phyloP scores from a whole-genome alignment of 2,113 vertebrate genomes.

The Porphyrio hochstetteri region DNA sequence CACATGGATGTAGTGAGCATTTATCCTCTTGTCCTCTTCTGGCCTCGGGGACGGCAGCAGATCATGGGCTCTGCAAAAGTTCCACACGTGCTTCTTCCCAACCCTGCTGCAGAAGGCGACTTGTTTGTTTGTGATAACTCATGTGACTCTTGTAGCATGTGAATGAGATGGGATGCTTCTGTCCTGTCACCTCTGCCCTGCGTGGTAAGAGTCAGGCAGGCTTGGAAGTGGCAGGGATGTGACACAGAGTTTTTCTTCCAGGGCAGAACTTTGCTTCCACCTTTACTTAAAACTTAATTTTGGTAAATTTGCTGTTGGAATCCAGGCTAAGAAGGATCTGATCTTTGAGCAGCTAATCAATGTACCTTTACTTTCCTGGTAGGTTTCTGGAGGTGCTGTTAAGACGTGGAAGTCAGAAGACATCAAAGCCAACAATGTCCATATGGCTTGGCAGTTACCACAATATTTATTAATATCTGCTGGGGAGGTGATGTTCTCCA shows the following conservation, averaged over 20 bases:
- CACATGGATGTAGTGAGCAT: background rate
- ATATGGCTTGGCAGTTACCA: slow-evolving; percentile 93
- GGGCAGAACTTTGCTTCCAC: background rate
- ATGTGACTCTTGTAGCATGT: background rate
- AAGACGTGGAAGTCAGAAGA: slow-evolving; percentile 78
- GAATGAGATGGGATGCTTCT: background rate
- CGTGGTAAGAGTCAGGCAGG: background rate
- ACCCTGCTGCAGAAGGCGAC: background rate
- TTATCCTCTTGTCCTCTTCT: background rate
- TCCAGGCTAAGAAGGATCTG: background rate
- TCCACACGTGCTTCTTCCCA: background rate
- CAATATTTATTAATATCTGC: slow-evolving; percentile 89
- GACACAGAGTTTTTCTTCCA: background rate
- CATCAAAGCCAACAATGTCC: slow-evolving; percentile 82
- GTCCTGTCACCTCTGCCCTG: background rate
- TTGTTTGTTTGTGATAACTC: background rate
- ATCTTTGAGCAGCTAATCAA: background rate
- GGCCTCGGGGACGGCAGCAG: background rate
- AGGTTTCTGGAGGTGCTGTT: slow-evolving; percentile 63
- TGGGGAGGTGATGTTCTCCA: slow-evolving; percentile 96
- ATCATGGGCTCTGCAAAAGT: background rate
- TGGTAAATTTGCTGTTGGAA: background rate
- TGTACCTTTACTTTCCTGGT: background rate
- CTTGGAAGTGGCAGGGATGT: background rate
- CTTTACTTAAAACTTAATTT: background rate